These are phyloP conservation scores for Columbina picui DNA, from an alignment of 2,113 vertebrate species.

Conservation along the genomic window DNA sequence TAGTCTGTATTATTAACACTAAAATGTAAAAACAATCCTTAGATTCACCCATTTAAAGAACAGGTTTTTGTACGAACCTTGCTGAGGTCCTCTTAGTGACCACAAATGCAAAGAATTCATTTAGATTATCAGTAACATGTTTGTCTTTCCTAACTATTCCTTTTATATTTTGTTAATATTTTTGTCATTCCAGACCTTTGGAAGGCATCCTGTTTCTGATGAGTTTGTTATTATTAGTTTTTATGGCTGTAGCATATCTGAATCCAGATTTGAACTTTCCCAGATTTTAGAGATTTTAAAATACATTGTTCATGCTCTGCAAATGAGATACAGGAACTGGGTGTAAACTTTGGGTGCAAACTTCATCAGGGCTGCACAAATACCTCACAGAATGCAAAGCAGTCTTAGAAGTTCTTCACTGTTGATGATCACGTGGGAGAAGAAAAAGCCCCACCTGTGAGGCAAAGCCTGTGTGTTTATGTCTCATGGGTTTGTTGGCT, in stretches of 20 bases:
- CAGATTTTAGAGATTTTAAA: slow-evolving; percentile 24
- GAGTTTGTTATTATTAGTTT: slow-evolving; percentile 46
- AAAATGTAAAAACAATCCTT: background rate
- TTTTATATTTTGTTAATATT: background rate
- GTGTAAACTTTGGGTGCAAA: background rate
- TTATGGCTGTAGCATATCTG: slow-evolving; percentile 4
- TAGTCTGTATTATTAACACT: background rate
- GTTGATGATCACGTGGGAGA: background rate
- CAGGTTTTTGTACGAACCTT: background rate
- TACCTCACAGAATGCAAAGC: background rate
- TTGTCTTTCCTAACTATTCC: background rate
- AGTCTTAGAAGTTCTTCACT: background rate
- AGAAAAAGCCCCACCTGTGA: background rate
- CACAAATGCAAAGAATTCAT: background rate
- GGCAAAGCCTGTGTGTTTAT: background rate
- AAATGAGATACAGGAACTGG: background rate
- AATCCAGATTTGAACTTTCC: slow-evolving; percentile 24
- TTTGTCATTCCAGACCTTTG: background rate
- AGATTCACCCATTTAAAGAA: background rate
- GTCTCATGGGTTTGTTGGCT: background rate
- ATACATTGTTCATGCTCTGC: background rate
- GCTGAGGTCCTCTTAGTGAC: background rate
- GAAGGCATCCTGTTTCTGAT: slow-evolving; percentile 14
- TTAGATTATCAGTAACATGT: background rate
- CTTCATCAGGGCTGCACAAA: background rate